A percentile compares a stretch with the other conserved stretches of the same genome.
Conservation (phyloP, 2,888 invertebrate species). For the Pteria penguin region DNA sequence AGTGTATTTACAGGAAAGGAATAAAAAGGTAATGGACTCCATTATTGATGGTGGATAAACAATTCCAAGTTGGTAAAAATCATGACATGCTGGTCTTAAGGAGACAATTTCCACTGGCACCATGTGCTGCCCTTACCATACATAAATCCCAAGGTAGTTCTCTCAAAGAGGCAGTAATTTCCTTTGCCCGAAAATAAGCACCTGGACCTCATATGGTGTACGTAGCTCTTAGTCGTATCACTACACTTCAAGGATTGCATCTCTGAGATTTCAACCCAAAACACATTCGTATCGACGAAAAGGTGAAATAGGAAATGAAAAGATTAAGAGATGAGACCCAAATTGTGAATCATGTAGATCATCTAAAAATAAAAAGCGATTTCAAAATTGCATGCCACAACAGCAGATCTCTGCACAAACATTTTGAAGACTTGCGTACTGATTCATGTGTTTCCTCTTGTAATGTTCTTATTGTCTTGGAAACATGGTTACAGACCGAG, state of each 20-base stretch:
- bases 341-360: not conserved
- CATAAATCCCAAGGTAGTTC: slow-evolving; percentile 25
- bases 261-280: slow-evolving; percentile 7
- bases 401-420: not conserved
- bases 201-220: slow-evolving; percentile 16
- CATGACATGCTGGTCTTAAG: not conserved
- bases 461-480: not conserved
- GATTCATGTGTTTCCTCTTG: not conserved
- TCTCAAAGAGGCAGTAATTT: slow-evolving; percentile 6
- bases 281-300: slow-evolving; percentile 15
- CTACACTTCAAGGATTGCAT: not conserved
- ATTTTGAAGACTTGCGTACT: not conserved
- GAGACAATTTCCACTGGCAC: slow-evolving; percentile 13
- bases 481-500: not conserved
- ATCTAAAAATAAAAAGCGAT: not conserved
- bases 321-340: slow-evolving; percentile 2
- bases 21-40: slow-evolving; percentile 13
- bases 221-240: slow-evolving; percentile 12
- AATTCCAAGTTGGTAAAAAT: slow-evolving; percentile 20
- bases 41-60: not conserved
- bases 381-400: slow-evolving; percentile 7
- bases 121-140: slow-evolving; percentile 3
- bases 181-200: not conserved
- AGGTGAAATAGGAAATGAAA: slow-evolving; percentile 17
- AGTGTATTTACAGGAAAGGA: not conserved